Percentiles rank a stretch among this genome's conserved stretches.
These are phyloP conservation scores for Gnathochromis pfefferi DNA, from an alignment of 2,113 vertebrate species.

Conservation along the genomic window DNA sequence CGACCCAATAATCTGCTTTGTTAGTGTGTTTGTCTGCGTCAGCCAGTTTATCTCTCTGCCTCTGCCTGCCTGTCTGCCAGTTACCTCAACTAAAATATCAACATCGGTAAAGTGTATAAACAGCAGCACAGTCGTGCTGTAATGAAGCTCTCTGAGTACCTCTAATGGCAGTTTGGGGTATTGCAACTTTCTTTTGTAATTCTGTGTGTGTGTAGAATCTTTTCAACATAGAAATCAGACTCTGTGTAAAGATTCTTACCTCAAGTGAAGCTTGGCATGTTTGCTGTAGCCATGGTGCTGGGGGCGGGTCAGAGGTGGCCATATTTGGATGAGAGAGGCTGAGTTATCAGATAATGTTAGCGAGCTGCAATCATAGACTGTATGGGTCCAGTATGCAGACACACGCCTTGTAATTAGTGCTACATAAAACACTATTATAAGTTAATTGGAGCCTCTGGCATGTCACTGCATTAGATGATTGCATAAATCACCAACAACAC, in stretches of 20 bases:
- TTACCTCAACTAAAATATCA: conserved; percentile 49
- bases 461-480: background rate
- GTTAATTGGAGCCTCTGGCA: background rate
- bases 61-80: conserved; percentile 11
- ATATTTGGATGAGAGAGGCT: background rate
- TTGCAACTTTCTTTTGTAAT: background rate
- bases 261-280: background rate
- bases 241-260: background rate
- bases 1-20: conserved; percentile 27
- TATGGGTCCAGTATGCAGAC: background rate
- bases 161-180: background rate
- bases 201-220: background rate
- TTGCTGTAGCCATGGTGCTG: background rate
- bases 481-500: background rate
- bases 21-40: conserved; percentile 3
- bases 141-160: background rate
- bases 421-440: background rate
- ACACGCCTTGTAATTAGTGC: background rate
- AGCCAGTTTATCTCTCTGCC: background rate
- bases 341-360: background rate
- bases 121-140: background rate
- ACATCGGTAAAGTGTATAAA: conserved; percentile 14
- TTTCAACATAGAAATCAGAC: background rate
- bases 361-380: background rate
- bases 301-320: background rate